A percentile compares a stretch with the other conserved stretches of the same genome.
phyloP scores from a whole-genome alignment of 2,888 invertebrate species.

The Leucoma salicis region DNA sequence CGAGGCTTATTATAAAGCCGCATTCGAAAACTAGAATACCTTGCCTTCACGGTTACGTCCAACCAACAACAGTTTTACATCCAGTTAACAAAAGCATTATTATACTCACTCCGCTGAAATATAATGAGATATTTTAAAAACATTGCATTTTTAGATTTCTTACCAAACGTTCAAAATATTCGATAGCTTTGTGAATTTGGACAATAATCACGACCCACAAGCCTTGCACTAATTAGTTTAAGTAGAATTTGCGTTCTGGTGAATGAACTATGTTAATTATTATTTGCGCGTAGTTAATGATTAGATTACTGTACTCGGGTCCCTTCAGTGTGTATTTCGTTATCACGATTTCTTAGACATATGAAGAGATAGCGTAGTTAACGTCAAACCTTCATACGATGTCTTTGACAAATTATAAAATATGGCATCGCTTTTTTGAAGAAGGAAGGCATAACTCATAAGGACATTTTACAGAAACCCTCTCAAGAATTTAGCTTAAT shows the following conservation, averaged over 20 bases:
- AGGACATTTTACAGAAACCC: too few species aligned
- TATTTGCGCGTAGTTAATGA: conserved; percentile 55
- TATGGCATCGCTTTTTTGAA: too few species aligned
- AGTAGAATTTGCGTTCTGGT: conserved; percentile 50
- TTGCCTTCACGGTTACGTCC: conserved; percentile 48
- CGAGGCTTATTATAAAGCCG: conserved; percentile 54
- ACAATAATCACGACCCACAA: conserved; percentile 35
- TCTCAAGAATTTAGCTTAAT: too few species aligned
- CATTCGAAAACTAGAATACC: conserved; percentile 58
- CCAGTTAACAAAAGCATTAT: conserved; percentile 43
- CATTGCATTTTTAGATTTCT: conserved; percentile 46
- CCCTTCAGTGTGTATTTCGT: conserved; percentile 49
- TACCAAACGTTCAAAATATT: conserved; percentile 34
- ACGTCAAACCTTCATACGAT: conserved; percentile 35
- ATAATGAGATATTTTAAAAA: conserved; percentile 25
- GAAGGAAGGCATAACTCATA: too few species aligned
- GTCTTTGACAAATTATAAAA: conserved; percentile 19
- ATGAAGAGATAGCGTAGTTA: conserved; percentile 42
- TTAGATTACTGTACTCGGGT: conserved; percentile 56
- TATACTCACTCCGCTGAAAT: conserved; percentile 10
- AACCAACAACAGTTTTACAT: conserved; percentile 45
- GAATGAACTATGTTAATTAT: conserved; percentile 67
- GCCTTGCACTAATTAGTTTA: conserved; percentile 37
- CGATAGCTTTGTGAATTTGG: conserved; percentile 43
- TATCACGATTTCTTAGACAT: conserved; percentile 53